Evolutionary conservation across 2,888 invertebrate species (phyloP).

Genomic region (Patella depressa): DNA sequence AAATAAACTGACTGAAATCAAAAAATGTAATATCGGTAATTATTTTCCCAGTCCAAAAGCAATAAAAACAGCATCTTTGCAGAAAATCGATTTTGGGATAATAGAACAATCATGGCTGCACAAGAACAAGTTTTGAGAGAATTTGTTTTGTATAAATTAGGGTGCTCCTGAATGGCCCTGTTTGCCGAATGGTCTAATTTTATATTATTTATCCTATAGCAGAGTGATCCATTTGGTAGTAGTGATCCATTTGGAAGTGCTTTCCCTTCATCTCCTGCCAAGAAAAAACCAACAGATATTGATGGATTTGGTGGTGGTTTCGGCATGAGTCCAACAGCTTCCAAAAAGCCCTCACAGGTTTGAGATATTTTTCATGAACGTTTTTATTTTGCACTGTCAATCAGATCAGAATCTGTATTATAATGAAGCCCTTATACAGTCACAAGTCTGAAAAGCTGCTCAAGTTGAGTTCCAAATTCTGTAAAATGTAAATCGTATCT

Average conservation of each 20-base stretch:
- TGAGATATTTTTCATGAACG: not conserved
- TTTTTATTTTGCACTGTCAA: too few species aligned
- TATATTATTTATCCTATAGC: slow-evolving; percentile 20
- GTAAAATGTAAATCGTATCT: too few species aligned
- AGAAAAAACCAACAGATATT: slow-evolving; percentile 25
- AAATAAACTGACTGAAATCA: too few species aligned
- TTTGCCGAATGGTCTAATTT: not conserved
- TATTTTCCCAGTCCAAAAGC: too few species aligned
- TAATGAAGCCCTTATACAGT: too few species aligned
- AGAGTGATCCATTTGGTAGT: slow-evolving; percentile 61
- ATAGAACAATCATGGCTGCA: not conserved
- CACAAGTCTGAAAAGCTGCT: too few species aligned
- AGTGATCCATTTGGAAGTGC: slow-evolving; percentile 77
- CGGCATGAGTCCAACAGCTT: slow-evolving; percentile 63
- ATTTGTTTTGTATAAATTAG: not conserved
- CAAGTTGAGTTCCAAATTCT: too few species aligned
- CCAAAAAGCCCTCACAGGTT: not conserved
- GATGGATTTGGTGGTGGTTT: slow-evolving; percentile 75
- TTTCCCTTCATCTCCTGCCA: slow-evolving; percentile 43
- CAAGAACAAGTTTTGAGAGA: not conserved
- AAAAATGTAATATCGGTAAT: too few species aligned
- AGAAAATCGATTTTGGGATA: too few species aligned
- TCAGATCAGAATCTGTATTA: too few species aligned
- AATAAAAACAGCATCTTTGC: too few species aligned
- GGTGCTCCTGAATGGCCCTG: too few species aligned